A percentile compares a stretch with the other conserved stretches of the same genome.
Evolutionary conservation across 2,888 invertebrate genomes (phyloP).

Genomic region (Dasypogon diadema): DNA sequence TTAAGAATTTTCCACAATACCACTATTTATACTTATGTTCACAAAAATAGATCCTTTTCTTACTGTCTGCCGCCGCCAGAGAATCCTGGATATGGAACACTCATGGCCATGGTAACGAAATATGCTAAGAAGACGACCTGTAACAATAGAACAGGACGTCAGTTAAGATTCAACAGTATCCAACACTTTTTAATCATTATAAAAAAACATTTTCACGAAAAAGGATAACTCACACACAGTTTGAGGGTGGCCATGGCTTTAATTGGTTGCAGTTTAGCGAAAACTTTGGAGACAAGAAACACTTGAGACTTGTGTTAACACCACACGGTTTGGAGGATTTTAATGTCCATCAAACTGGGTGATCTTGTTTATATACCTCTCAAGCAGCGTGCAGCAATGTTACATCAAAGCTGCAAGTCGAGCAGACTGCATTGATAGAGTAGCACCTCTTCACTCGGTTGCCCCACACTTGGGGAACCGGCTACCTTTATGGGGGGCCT

Average conservation of each 20-base stretch:
- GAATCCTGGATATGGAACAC: conserved; percentile 63
- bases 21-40: background rate
- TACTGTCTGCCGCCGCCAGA: conserved; percentile 64
- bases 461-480: background rate
- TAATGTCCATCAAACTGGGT: conserved; percentile 60
- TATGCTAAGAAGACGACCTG: conserved; percentile 63
- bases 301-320: conserved; percentile 17
- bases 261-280: background rate
- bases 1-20: too few species aligned
- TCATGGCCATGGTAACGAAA: conserved; percentile 62
- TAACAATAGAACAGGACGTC: conserved; percentile 56
- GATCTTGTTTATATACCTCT: conserved; percentile 65
- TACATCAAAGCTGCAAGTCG: conserved; percentile 34
- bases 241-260: conserved; percentile 53
- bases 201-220: background rate
- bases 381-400: conserved; percentile 47
- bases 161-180: background rate
- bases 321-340: conserved; percentile 13
- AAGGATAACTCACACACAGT: conserved; percentile 44
- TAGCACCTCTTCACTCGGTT: background rate
- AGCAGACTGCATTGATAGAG: conserved; percentile 19
- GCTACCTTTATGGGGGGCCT: background rate
- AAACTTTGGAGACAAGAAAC: conserved; percentile 4
- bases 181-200: background rate
- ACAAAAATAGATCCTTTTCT: conserved; percentile 58